These are phyloP conservation scores for Ips typographus DNA, from an alignment of 1,140 invertebrate species.

Conservation along the genomic window DNA sequence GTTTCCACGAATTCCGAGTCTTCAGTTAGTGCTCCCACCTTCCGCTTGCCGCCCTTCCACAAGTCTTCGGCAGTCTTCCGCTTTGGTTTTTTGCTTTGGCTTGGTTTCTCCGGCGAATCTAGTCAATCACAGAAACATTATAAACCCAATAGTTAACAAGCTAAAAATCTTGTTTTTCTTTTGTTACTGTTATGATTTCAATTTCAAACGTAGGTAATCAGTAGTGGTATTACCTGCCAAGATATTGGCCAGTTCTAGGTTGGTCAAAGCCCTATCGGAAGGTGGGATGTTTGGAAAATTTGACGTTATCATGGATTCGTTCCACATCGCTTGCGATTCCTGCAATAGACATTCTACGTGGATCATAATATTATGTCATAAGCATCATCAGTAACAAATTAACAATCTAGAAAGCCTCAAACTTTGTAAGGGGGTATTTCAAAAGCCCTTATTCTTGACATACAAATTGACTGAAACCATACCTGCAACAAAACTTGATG, in stretches of 20 bases:
- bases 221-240: constrained; percentile 36
- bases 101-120: constrained; percentile 39
- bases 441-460: too few relatives aligned
- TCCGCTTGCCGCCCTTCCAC: constrained; percentile 58
- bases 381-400: too few relatives aligned
- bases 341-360: not conserved
- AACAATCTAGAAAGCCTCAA: too few relatives aligned
- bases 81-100: constrained; percentile 48
- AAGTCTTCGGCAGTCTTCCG: constrained; percentile 55
- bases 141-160: not conserved
- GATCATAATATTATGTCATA: too few relatives aligned
- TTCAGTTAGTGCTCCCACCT: constrained; percentile 53
- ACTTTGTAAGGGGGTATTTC: not conserved
- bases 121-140: not conserved
- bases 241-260: constrained; percentile 48
- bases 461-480: not conserved
- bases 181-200: not conserved
- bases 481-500: constrained; percentile 27
- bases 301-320: constrained; percentile 47
- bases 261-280: constrained; percentile 44
- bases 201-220: not conserved
- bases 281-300: constrained; percentile 49
- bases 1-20: constrained; percentile 60
- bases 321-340: constrained; percentile 46
- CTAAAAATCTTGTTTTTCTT: too few relatives aligned